phyloP scores from a whole-genome alignment of 2,797 vertebrate species.

The Sebastes flavidus region DNA sequence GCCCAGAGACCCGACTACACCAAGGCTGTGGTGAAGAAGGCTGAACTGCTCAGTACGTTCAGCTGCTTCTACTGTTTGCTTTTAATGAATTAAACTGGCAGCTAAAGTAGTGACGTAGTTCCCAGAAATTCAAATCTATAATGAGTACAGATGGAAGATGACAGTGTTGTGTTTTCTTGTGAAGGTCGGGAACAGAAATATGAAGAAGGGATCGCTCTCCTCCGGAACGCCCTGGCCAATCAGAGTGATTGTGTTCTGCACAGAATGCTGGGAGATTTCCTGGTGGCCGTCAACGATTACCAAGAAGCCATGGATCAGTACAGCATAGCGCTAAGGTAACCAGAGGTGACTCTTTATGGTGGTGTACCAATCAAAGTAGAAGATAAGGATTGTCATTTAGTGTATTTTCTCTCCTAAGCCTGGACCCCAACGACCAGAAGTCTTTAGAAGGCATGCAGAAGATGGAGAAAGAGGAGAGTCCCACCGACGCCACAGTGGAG shows the following conservation, averaged over 20 bases:
- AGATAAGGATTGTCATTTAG: background rate
- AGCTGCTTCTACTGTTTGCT: background rate
- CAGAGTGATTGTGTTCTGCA: slow-evolving; percentile 98
- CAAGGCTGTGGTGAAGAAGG: slow-evolving; percentile 98
- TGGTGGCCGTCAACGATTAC: slow-evolving; percentile 96
- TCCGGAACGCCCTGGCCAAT: slow-evolving; percentile 94
- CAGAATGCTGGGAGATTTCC: slow-evolving; percentile 97
- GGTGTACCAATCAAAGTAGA: background rate
- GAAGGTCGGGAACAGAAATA: slow-evolving; percentile 96
- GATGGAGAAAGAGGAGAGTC: slow-evolving; percentile 99
- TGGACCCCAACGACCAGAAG: slow-evolving; percentile 99
- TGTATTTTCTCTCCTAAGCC: slow-evolving; percentile 70
- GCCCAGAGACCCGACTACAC: slow-evolving; percentile 96
- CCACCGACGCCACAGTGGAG: slow-evolving; percentile 95
- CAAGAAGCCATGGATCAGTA: slow-evolving; percentile 99
- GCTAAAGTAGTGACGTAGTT: background rate
- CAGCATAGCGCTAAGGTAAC: slow-evolving; percentile 89
- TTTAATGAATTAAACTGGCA: background rate
- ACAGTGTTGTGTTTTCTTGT: background rate
- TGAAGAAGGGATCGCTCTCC: slow-evolving; percentile 94
- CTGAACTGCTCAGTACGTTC: slow-evolving; percentile 92
- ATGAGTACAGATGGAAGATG: background rate
- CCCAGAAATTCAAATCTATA: background rate
- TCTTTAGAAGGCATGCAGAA: slow-evolving; percentile 99
- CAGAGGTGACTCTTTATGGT: background rate